Base-by-base conservation (phyloP, 2,888 invertebrate species). In the Tuberolachnus salignus region DNA sequence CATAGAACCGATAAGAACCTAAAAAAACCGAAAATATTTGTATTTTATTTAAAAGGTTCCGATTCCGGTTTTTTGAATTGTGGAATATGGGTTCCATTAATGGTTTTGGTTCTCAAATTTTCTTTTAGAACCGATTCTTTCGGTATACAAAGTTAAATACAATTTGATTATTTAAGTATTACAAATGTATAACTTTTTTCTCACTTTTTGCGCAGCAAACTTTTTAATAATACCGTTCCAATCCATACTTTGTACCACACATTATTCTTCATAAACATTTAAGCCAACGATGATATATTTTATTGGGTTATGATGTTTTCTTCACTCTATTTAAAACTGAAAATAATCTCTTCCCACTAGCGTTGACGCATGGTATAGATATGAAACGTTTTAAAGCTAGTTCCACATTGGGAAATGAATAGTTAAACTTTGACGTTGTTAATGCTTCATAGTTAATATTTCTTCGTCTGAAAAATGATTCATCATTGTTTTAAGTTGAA, bases 261-360 rank as follows among this genome's bases (percentile, higher is more conserved):
- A n/a, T n/a, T 19, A 19, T 64, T 64, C 13, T 64, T 44, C 11
- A 64, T 64, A 42, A 19, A 42, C 44, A 64, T 64, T 66, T 21
- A 9, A 66, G 23, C 21, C 14, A 66, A 66, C 21, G 46, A 46
- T 46, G 46, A 66, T n/a, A 46, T 66, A 0, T 66, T 66, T 66
- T 66, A 46, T 64, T 46, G 19, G 64, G 44, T 66, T 21, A 66
- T 66, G 66, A 66, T 66, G 46, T 66, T 66, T 66, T 66, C n/a
- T 42, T 61, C n/a, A n/a, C 34, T 42, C 61, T 61, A 10, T 42
- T 61, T 61, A 61, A 61, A 61, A 42, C 61, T 42, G 42, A 61
- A n/a, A 61, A 61, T 1, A 34, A 61, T 61, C 42, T 42, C 42
- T 42, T 34, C 0, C 61, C 61, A 6, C n/a, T n/a, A 42, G 61